These are phyloP conservation scores for Progne subis DNA, from an alignment of 2,113 vertebrate genomes.

Conservation along the genomic window DNA sequence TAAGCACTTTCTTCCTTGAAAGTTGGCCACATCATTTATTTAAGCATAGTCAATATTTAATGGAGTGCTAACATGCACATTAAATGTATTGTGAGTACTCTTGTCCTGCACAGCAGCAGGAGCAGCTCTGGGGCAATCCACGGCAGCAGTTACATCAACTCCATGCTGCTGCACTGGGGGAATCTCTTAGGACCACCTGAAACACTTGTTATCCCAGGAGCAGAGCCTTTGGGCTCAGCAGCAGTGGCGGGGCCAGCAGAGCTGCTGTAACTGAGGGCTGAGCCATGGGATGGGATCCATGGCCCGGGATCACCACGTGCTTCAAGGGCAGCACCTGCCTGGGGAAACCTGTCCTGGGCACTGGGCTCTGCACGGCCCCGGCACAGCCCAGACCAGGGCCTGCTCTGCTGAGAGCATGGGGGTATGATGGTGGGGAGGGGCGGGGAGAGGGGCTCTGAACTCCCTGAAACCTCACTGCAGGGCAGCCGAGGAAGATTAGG, in stretches of 20 bases:
- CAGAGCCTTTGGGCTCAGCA: not conserved
- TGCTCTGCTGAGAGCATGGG: not conserved
- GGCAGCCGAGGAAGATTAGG: not conserved
- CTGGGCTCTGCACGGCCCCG: too few species aligned
- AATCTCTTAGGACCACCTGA: not conserved
- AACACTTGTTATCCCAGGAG: not conserved
- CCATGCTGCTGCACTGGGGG: not conserved
- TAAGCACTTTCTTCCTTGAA: slow-evolving; percentile 58
- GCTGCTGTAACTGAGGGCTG: rapidly evolving
- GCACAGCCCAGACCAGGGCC: not conserved
- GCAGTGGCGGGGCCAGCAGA: not conserved
- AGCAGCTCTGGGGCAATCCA: not conserved
- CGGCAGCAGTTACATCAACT: not conserved
- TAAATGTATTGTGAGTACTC: not conserved
- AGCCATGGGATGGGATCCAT: not conserved
- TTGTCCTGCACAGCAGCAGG: not conserved
- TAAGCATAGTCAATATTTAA: slow-evolving; percentile 66
- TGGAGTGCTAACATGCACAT: slow-evolving; percentile 38
- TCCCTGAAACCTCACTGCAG: not conserved
- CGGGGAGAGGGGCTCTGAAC: not conserved
- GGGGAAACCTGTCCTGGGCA: not conserved
- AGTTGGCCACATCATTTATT: slow-evolving; percentile 59
- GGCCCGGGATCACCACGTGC: rapidly evolving
- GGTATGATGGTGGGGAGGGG: not conserved
- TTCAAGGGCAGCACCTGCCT: not conserved